Evolutionary conservation across 2,888 invertebrate species (phyloP).

Genomic region (Mesorhabditis belari): DNA sequence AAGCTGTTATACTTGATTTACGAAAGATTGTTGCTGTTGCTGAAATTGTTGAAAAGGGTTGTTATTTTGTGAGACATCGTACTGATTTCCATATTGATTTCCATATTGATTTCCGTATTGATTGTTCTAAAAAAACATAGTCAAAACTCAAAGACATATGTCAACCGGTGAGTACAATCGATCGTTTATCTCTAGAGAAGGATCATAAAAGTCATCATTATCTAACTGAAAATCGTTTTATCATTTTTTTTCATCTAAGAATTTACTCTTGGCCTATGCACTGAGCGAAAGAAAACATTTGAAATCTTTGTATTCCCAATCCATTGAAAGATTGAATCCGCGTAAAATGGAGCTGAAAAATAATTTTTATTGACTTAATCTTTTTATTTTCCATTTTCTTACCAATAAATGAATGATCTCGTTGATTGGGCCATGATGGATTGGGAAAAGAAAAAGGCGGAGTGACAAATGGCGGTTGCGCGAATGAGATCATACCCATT

Average conservation of each 20-base stretch:
- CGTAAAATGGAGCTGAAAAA: slow-evolving; percentile 62
- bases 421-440: slow-evolving; percentile 66
- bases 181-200: slow-evolving; percentile 1
- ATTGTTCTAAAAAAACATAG: slow-evolving; percentile 2
- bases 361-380: neutral
- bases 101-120: neutral
- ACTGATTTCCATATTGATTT: no score
- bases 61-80: neutral
- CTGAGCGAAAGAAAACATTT: slow-evolving; percentile 40
- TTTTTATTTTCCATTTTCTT: no score
- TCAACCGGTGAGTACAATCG: no score
- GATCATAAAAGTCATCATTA: slow-evolving; percentile 35
- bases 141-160: no score
- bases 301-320: slow-evolving; percentile 46
- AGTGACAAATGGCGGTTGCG: slow-evolving; percentile 31
- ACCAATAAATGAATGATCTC: slow-evolving; percentile 80
- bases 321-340: slow-evolving; percentile 51
- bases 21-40: neutral
- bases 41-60: neutral
- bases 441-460: slow-evolving; percentile 47
- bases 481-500: slow-evolving; percentile 43
- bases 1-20: no score
- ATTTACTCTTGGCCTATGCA: slow-evolving; percentile 40
- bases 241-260: slow-evolving; percentile 1
- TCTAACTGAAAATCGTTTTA: slow-evolving; percentile 33